phyloP scores from a whole-genome alignment of 2,888 invertebrate genomes.

The Diaprepes abbreviatus region DNA sequence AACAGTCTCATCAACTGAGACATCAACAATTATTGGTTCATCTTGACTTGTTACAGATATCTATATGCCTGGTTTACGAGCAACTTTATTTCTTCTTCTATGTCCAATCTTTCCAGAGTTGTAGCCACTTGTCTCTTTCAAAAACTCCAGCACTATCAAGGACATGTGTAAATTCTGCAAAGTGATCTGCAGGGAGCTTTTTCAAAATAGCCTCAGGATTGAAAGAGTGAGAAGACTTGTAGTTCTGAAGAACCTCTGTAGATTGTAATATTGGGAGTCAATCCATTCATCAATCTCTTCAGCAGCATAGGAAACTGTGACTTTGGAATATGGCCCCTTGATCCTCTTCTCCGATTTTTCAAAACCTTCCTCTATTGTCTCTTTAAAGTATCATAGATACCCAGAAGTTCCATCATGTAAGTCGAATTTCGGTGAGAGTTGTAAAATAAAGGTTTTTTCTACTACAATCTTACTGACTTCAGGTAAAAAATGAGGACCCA shows the following conservation, averaged over 20 bases:
- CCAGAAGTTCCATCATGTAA: too few relatives aligned
- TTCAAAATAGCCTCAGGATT: neutral
- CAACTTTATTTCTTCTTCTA: too few relatives aligned
- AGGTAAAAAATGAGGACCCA: neutral
- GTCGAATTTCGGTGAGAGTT: too few relatives aligned
- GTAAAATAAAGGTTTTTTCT: too few relatives aligned
- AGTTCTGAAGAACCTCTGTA: slow-evolving; percentile 4
- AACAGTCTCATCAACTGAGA: too few relatives aligned
- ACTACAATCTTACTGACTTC: too few relatives aligned
- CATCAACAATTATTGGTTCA: too few relatives aligned
- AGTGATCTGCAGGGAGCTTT: slow-evolving; percentile 5
- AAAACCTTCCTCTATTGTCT: slow-evolving; percentile 5
- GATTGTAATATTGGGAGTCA: slow-evolving; percentile 14
- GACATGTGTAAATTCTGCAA: neutral
- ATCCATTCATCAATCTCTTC: neutral
- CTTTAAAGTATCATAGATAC: too few relatives aligned
- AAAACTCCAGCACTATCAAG: slow-evolving; percentile 9
- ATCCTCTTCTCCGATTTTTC: neutral
- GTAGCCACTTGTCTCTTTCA: neutral
- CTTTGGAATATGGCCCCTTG: neutral
- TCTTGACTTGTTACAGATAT: too few relatives aligned
- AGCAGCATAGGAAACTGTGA: slow-evolving; percentile 4
- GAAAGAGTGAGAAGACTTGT: neutral
- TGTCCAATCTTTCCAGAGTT: too few relatives aligned
- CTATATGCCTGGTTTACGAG: too few relatives aligned